Percentiles rank a stretch among this genome's conserved stretches.
phyloP scores from a whole-genome alignment of 30 jellyfish, hydroid and myxozoan species.

The Aurelia sp. region DNA sequence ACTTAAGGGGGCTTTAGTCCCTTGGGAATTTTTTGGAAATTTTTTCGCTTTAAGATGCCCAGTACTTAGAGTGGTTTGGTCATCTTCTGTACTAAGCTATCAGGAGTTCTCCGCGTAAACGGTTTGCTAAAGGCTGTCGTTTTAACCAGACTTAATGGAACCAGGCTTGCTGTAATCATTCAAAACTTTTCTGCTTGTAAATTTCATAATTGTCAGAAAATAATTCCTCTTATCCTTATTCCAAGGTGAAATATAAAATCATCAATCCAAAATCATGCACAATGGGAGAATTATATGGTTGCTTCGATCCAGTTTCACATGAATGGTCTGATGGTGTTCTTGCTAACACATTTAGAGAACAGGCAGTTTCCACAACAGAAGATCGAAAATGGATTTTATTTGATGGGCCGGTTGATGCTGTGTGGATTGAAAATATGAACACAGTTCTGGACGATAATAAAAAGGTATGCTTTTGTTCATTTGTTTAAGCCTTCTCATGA shows the following conservation, averaged over 20 bases:
- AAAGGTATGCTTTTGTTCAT: conserved; percentile 56
- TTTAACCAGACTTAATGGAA: too few relatives aligned
- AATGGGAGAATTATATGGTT: conserved; percentile 96
- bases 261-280: conserved; percentile 95
- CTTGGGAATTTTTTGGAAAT: too few relatives aligned
- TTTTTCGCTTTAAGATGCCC: too few relatives aligned
- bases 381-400: conserved; percentile 94
- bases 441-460: conserved; percentile 97
- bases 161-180: too few relatives aligned
- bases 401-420: conserved; percentile 99
- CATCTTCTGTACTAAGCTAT: too few relatives aligned
- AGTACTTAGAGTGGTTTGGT: too few relatives aligned
- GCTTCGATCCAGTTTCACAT: conserved; percentile 96
- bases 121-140: too few relatives aligned
- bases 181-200: not conserved
- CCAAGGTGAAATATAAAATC: conserved; percentile 89
- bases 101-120: too few relatives aligned
- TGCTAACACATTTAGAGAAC: conserved; percentile 91
- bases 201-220: too few relatives aligned
- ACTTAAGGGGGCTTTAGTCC: too few relatives aligned
- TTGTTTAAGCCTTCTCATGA: too few relatives aligned
- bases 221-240: not conserved
- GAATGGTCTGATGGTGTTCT: conserved; percentile 98
- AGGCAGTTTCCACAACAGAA: conserved; percentile 90
- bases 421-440: conserved; percentile 98